Percentiles rank a stretch among this genome's conserved stretches.
Conservation (phyloP, 1,140 invertebrate genomes). For the Microplitis mediator region DNA sequence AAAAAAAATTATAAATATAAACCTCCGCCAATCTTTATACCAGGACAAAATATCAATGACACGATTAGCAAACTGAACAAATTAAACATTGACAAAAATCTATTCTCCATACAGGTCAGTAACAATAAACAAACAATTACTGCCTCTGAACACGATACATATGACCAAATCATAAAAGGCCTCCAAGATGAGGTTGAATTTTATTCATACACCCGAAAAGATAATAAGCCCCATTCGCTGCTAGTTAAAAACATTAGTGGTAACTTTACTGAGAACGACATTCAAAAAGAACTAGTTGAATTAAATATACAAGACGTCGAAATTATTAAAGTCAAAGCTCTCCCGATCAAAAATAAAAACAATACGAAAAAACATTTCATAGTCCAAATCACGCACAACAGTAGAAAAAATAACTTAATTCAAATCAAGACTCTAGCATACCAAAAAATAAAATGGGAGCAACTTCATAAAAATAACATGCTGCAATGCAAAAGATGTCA, state of each 20-base stretch:
- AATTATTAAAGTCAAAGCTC: not conserved
- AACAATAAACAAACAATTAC: not conserved
- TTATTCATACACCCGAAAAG: not conserved
- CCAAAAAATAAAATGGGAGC: slow-evolving; percentile 18
- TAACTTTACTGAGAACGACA: not conserved
- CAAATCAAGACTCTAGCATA: not conserved
- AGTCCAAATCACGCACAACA: not conserved
- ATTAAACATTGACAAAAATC: not conserved
- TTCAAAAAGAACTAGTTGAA: not conserved
- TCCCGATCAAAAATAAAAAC: not conserved
- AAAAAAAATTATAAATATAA: not conserved
- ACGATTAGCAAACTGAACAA: not conserved
- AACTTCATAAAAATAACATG: not conserved
- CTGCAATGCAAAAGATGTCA: slow-evolving; percentile 27
- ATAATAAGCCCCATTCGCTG: not conserved
- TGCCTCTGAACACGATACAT: not conserved
- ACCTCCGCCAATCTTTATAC: not conserved
- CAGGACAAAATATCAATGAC: not conserved
- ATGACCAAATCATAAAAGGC: not conserved
- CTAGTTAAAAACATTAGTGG: not conserved
- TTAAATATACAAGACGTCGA: not conserved
- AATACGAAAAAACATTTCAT: not conserved
- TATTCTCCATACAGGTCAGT: not conserved
- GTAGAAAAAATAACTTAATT: not conserved
- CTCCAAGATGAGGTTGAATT: not conserved